Evolutionary conservation across 2,113 vertebrate genomes (phyloP).

Genomic region (Tetrao urogallus): DNA sequence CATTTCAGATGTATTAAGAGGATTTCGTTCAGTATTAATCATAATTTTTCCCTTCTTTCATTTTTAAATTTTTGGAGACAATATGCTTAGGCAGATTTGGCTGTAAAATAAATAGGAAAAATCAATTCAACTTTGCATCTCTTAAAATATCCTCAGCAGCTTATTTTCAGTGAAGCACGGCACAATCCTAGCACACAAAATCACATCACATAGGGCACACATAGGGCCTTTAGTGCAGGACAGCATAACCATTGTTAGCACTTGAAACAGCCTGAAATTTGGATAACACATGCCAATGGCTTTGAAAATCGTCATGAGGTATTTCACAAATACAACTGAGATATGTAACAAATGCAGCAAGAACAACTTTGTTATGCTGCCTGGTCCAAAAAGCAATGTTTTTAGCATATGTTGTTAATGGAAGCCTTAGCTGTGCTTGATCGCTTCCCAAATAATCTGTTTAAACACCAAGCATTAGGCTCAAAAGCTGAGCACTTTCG

Average conservation of each 20-base stretch:
- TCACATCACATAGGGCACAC: background rate
- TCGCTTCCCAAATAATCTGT: constrained; percentile 25
- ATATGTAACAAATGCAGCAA: background rate
- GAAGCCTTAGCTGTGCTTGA: constrained; percentile 14
- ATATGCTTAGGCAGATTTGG: background rate
- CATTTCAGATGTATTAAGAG: constrained; percentile 20
- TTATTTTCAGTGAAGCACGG: background rate
- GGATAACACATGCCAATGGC: background rate
- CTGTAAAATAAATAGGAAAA: background rate
- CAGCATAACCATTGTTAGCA: background rate
- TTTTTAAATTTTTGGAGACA: background rate
- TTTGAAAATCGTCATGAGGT: background rate
- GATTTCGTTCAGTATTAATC: constrained; percentile 21
- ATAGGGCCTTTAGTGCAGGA: background rate
- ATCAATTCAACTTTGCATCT: background rate
- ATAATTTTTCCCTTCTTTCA: background rate
- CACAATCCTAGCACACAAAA: background rate
- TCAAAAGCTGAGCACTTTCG: constrained; percentile 2
- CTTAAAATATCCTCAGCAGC: background rate
- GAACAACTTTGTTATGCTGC: background rate
- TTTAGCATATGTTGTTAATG: background rate
- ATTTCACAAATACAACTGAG: background rate
- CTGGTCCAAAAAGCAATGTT: background rate
- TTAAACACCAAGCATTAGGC: background rate
- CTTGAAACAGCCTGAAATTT: background rate